Evolutionary conservation across 2,888 invertebrate species (phyloP).

Genomic region (Eucriotettix oculatus): DNA sequence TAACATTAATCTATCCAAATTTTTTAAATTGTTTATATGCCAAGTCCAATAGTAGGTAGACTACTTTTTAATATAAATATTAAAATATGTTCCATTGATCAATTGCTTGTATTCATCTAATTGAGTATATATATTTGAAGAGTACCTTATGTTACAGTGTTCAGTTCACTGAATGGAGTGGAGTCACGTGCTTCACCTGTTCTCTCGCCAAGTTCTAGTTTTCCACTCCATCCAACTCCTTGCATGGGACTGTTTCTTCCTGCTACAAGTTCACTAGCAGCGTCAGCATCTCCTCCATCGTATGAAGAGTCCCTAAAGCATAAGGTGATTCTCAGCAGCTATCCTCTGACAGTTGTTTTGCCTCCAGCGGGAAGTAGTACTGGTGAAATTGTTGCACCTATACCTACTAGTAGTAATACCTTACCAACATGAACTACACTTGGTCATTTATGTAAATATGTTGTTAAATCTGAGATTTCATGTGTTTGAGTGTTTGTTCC

Average conservation of each 20-base stretch:
- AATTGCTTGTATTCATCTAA: too few relatives aligned
- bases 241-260: constrained; percentile 13
- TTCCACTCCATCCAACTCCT: constrained; percentile 12
- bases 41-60: too few relatives aligned
- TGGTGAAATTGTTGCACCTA: background rate
- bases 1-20: too few relatives aligned
- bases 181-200: constrained; percentile 9
- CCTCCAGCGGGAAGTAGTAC: background rate
- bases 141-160: constrained; percentile 9
- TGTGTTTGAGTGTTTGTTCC: too few relatives aligned
- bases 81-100: too few relatives aligned
- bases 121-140: background rate
- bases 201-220: constrained; percentile 8
- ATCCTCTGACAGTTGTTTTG: constrained; percentile 12
- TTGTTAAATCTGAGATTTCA: too few relatives aligned
- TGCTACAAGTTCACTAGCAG: constrained; percentile 3
- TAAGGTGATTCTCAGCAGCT: constrained; percentile 20
- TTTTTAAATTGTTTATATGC: too few relatives aligned
- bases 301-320: constrained; percentile 20
- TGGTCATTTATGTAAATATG: too few relatives aligned
- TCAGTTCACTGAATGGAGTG: constrained; percentile 12
- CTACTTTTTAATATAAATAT: too few relatives aligned
- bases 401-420: background rate
- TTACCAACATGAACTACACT: too few relatives aligned
- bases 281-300: constrained; percentile 15